Evolutionary conservation across 1,140 invertebrate genomes (phyloP).

Genomic region (Drosophila funebris): DNA sequence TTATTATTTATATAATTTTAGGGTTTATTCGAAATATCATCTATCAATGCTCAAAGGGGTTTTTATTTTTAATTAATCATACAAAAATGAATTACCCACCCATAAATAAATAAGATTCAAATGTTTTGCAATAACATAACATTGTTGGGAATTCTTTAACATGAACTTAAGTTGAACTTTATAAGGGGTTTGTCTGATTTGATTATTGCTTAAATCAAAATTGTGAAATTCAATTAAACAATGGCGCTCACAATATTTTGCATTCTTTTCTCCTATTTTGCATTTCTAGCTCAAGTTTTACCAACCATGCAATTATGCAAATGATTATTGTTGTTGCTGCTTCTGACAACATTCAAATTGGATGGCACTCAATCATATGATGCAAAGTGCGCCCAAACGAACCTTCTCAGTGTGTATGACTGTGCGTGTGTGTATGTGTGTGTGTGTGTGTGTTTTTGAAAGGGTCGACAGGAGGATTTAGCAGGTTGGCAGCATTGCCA

Average conservation of each 20-base stretch:
- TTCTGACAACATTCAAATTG: constrained; percentile 61
- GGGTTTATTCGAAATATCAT: too few species aligned
- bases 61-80: too few species aligned
- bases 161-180: too few species aligned
- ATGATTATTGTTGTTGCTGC: constrained; percentile 32
- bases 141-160: too few species aligned
- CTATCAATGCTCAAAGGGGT: too few species aligned
- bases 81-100: too few species aligned
- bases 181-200: too few species aligned
- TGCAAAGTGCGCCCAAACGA: constrained; percentile 15
- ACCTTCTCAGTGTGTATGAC: neutral
- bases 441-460: neutral
- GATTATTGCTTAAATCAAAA: constrained; percentile 56
- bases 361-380: constrained; percentile 65
- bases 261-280: constrained; percentile 30
- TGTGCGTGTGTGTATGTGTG: neutral
- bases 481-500: constrained; percentile 4
- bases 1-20: too few species aligned
- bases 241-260: too few species aligned
- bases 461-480: neutral
- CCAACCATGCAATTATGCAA: constrained; percentile 66
- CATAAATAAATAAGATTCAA: too few species aligned
- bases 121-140: too few species aligned
- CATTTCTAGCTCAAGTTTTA: constrained; percentile 45
- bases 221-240: constrained; percentile 38